Base-by-base conservation (phyloP, 2,888 invertebrate genomes). In the Entomobrya multifasciata region DNA sequence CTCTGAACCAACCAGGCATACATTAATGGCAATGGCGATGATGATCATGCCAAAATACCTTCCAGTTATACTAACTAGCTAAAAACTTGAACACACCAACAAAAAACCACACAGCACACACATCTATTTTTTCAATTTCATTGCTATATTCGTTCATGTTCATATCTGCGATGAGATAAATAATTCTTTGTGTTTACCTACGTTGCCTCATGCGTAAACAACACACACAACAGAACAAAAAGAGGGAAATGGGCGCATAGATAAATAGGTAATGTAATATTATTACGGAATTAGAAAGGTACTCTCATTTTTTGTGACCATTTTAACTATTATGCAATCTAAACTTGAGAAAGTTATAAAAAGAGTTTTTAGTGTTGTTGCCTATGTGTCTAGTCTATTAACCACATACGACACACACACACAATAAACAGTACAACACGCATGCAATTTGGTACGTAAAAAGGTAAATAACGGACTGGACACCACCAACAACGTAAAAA, bases 121-220 rank as follows among this genome's bases (percentile, higher is more conserved):
- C 47, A 47, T 13, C 1, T 17, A 15, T 27, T 13, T 47, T 70
- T 70, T 65, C 70, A 70, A 47, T 70, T 70, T 70, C 47, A 25
- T 70, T 70, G 47, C 47, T 25, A 2, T 55, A 47, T 47, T n/a
- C 15, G 47, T 17, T 36, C 25, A 25, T 47, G 47, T 25, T n/a
- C n/a, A n/a, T n/a, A n/a, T n/a, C n/a, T n/a, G 47, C n/a, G 10
- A n/a, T n/a, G 44, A 20, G 44, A 47, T 70, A 70, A 70, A 70
- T 70, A 70, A 70, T 67, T 67, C 70, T 47, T 70, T 70, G 70
- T 70, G 70, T 70, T 70, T 70, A 70, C 70, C 15, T 47, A 47
- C 22, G 22, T 47, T 47, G 44, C 44, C 47, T 70, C 47, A 70
- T 70, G 70, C 70, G 70, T 70, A 70, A 47, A 70, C 70, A 70